Evolutionary conservation across 2,888 invertebrate genomes (phyloP).

Genomic region (Mechanitis messenoides): DNA sequence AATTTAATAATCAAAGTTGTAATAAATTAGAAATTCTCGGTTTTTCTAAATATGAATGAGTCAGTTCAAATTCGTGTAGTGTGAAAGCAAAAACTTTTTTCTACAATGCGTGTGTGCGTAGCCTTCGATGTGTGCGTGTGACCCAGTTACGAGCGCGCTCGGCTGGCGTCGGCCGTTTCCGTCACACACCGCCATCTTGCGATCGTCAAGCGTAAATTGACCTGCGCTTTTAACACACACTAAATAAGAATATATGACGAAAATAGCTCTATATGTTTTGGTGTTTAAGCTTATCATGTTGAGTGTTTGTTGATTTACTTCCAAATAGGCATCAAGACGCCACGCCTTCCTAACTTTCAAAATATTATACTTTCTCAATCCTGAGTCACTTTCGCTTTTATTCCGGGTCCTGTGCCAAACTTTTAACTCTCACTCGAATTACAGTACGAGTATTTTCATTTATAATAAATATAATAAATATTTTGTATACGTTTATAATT

Average conservation of each 20-base stretch:
- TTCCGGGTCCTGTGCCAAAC: constrained; percentile 12
- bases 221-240: constrained; percentile 31
- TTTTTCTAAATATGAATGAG: constrained; percentile 16
- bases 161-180: constrained; percentile 59
- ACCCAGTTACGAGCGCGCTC: constrained; percentile 71
- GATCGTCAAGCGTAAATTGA: constrained; percentile 47
- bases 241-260: constrained; percentile 12
- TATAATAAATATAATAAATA: too few relatives aligned
- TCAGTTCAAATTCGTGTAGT: constrained; percentile 49
- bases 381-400: constrained; percentile 26
- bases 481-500: too few relatives aligned
- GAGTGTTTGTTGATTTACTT: constrained; percentile 26
- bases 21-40: neutral
- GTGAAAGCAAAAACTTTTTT: constrained; percentile 57
- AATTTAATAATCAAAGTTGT: neutral
- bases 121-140: constrained; percentile 60
- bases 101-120: constrained; percentile 45
- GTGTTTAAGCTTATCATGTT: constrained; percentile 5
- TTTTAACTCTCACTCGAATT: neutral
- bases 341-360: constrained; percentile 19
- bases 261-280: constrained; percentile 18
- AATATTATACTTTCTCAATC: constrained; percentile 23
- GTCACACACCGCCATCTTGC: constrained; percentile 63
- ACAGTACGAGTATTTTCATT: too few relatives aligned
- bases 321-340: constrained; percentile 20